Evolutionary conservation across 2,113 vertebrate genomes (phyloP), one percentile per base, ranked within the genome.

Genomic region (Thalassarche chlororhynchos): DNA sequence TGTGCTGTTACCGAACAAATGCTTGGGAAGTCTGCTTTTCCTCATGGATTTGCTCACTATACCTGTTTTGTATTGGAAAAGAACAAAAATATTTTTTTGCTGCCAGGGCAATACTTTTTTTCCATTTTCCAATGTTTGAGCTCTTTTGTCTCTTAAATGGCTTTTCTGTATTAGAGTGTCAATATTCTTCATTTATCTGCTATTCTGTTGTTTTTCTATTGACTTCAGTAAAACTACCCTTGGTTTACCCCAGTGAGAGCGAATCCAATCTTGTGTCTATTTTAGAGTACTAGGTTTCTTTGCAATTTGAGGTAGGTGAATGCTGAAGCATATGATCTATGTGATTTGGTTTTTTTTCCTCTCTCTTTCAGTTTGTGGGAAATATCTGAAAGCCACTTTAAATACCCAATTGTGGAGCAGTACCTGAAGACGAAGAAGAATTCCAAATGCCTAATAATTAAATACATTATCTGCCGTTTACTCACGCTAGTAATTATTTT

Each of bases 371-470:
- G 99, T 95, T 97, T 98, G 71, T 98, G 98, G 98, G 99, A 99
- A 60, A 96, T 99, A 91, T 96, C 98, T 3, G 99, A 99, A 96
- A 98, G 98, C 95, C 98, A 99, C 95, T 99, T 99, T 90, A 99
- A 99, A 88, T 99, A 99, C 91, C 99, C 99, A 19, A 98, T 99
- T 58, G 99, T 99, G 94, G 99, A 99, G 89, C 99, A 99, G 93
- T 99, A 99, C 95, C 97, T 99, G 96, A 99, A 99, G 97, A 99
- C 99, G 0, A 99, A 99, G 96, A 99, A 98, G 72, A 97, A 87
- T 70, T 99, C 98, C 20, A 98, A 65, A 87, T 82, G 92, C 51
- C 97, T 99, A 24, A 98, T 99, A 38, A 38, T 98, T n/a, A 99
- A 98, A 58, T 99, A 99, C 89, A 96, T 99, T 44, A 88, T 93